Percentiles rank a stretch among this genome's conserved stretches.
Evolutionary conservation across 2,888 invertebrate genomes (phyloP).

Genomic region (Himalopsyche kuldschensis): DNA sequence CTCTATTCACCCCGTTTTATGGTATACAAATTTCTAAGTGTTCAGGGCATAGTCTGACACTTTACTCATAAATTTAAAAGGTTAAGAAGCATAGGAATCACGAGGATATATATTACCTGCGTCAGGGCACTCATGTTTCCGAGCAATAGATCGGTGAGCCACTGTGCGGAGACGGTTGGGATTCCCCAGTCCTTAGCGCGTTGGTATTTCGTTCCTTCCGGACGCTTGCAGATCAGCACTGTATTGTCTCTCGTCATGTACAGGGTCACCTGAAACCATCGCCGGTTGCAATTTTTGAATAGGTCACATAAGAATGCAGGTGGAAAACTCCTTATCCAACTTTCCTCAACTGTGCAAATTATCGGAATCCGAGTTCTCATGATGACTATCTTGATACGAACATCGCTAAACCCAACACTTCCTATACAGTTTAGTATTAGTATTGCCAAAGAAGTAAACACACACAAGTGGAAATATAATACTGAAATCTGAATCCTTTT

Average conservation of each 20-base stretch:
- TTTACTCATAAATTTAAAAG: too few relatives aligned
- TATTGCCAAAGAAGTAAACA: too few relatives aligned
- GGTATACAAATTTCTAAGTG: too few relatives aligned
- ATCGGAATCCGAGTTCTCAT: neutral
- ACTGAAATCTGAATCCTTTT: too few relatives aligned
- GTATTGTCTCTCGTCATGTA: conserved; percentile 81
- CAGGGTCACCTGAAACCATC: conserved; percentile 61
- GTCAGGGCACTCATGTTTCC: conserved; percentile 83
- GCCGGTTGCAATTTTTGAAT: neutral
- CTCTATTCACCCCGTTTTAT: too few relatives aligned
- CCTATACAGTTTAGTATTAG: too few relatives aligned
- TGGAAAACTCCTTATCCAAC: too few relatives aligned
- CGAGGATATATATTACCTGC: conserved; percentile 53
- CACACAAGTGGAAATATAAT: too few relatives aligned
- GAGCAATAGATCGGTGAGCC: conserved; percentile 90
- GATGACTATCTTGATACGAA: neutral
- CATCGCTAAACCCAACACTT: neutral
- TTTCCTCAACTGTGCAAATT: too few relatives aligned
- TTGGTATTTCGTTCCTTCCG: conserved; percentile 84
- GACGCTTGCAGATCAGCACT: conserved; percentile 74
- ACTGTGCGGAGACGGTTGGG: conserved; percentile 88
- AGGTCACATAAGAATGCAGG: too few relatives aligned
- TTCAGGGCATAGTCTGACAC: too few relatives aligned
- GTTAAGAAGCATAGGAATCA: too few relatives aligned
- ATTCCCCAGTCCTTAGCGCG: conserved; percentile 92